These are phyloP conservation scores for Urophycis tenuis DNA, from an alignment of 2,797 vertebrate genomes.

Conservation along the genomic window DNA sequence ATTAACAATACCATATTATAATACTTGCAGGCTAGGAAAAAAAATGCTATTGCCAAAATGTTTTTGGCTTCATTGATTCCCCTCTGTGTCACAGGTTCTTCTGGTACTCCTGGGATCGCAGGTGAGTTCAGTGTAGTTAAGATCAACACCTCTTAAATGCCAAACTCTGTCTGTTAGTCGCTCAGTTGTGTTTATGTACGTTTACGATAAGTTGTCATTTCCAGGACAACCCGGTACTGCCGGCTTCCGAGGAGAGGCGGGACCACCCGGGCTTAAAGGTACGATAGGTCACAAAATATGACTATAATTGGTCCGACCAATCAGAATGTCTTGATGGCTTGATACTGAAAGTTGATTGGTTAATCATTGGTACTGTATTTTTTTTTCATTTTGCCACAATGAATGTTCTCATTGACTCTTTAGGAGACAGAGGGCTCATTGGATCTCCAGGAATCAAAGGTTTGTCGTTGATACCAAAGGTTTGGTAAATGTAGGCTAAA, in stretches of 20 bases:
- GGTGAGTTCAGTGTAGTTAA: constrained; percentile 55
- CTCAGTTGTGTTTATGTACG: background rate
- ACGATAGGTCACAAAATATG: constrained; percentile 10
- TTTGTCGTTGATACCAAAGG: constrained; percentile 49
- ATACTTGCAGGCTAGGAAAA: background rate
- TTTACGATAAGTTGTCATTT: constrained; percentile 20
- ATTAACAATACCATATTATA: background rate
- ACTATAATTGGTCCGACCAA: background rate
- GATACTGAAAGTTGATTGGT: background rate
- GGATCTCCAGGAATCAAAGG: constrained; percentile 85
- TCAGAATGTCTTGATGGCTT: background rate
- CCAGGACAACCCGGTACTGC: constrained; percentile 78
- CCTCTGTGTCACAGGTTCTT: constrained; percentile 57
- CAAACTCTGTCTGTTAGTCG: background rate
- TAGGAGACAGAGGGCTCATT: constrained; percentile 82
- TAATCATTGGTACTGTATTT: background rate
- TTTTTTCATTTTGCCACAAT: background rate
- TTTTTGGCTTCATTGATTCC: background rate
- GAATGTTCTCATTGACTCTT: constrained; percentile 23
- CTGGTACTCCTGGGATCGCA: constrained; percentile 72
- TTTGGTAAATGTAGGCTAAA: background rate
- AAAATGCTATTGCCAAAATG: background rate
- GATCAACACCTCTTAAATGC: background rate
- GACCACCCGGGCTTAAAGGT: constrained; percentile 84
- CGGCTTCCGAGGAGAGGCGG: constrained; percentile 87